These are phyloP conservation scores for Leptinotarsa juncta DNA, from an alignment of 2,888 invertebrate species.

Conservation along the genomic window DNA sequence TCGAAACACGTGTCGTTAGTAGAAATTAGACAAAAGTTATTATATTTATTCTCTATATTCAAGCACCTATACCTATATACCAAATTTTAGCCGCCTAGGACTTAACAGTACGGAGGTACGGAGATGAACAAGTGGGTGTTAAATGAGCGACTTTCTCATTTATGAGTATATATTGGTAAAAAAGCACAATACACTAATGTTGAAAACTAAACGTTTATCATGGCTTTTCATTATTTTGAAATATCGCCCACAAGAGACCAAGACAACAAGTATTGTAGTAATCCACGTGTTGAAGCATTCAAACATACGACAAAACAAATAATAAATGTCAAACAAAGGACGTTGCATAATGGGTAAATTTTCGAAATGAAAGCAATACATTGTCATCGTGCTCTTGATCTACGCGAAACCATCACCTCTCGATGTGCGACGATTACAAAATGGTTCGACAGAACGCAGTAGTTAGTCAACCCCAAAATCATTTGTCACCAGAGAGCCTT, in stretches of 20 bases:
- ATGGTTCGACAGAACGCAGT: slow-evolving; percentile 47
- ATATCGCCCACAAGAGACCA: not conserved
- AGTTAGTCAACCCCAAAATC: slow-evolving; percentile 52
- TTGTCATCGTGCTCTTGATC: slow-evolving; percentile 34
- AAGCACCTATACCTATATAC: no score
- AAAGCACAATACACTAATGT: no score
- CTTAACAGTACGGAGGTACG: no score
- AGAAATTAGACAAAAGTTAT: no score
- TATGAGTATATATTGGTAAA: no score
- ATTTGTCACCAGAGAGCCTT: slow-evolving; percentile 53
- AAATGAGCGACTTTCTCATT: no score
- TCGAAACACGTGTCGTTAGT: no score
- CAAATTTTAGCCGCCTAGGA: no score
- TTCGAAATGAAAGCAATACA: slow-evolving; percentile 22
- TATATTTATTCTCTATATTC: no score
- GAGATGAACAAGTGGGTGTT: no score
- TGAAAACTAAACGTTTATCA: no score
- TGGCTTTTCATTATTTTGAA: no score
- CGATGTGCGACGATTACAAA: slow-evolving; percentile 51
- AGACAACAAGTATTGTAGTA: not conserved
- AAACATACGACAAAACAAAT: not conserved
- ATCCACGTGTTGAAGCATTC: not conserved
- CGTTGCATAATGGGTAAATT: slow-evolving; percentile 25
- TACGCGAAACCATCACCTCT: slow-evolving; percentile 37
- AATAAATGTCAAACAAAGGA: not conserved